Conservation (phyloP, 2,888 invertebrate genomes). For the Chirona hameri region DNA sequence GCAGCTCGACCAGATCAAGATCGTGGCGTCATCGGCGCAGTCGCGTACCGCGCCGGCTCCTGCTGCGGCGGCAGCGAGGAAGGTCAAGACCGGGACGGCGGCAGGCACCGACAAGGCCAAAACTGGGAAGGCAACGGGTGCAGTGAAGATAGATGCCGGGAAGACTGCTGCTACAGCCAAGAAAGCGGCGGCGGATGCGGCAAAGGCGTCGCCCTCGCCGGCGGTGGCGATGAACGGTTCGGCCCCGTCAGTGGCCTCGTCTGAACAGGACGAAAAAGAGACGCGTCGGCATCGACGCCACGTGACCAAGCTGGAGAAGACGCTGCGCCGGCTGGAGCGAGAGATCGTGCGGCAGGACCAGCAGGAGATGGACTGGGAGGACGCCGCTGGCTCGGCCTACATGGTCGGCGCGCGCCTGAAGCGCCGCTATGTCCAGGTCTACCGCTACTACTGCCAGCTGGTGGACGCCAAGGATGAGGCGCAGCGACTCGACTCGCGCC, state of each 20-base stretch:
- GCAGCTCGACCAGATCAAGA: constrained; percentile 4
- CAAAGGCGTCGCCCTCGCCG: neutral
- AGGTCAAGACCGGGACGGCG: neutral
- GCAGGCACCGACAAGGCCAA: neutral
- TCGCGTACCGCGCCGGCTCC: neutral
- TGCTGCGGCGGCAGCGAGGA: neutral
- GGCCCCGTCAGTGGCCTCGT: no score
- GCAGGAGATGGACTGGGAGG: constrained; percentile 13
- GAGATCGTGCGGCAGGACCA: neutral
- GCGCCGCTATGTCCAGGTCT: constrained; percentile 22
- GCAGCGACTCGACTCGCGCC: neutral
- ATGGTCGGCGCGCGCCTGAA: neutral
- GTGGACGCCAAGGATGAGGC: neutral
- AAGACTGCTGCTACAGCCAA: no score
- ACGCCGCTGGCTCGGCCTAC: neutral
- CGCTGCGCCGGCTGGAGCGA: constrained; percentile 27
- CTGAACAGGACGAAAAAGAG: neutral
- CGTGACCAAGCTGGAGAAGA: constrained; percentile 4
- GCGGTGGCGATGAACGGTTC: neutral
- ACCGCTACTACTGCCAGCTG: neutral
- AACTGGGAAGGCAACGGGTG: no score
- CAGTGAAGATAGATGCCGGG: neutral
- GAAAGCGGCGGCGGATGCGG: neutral
- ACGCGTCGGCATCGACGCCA: neutral
- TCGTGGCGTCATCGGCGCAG: neutral